Percentiles rank a stretch among this genome's conserved stretches.
Evolutionary conservation across 2,888 invertebrate genomes (phyloP).

Genomic region (Pantelozetes paolii): DNA sequence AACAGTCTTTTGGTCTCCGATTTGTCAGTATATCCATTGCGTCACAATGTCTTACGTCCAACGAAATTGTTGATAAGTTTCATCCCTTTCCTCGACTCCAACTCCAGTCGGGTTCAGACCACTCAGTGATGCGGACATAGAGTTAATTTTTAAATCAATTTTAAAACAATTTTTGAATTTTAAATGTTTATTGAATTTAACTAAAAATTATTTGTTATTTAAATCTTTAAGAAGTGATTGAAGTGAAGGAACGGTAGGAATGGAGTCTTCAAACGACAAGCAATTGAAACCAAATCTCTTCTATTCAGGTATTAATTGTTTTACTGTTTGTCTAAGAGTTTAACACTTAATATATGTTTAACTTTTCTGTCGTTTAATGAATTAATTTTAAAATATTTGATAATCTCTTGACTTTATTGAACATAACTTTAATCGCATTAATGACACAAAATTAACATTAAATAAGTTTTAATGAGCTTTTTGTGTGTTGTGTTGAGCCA

Average conservation of each 20-base stretch:
- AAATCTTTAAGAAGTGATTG: too few species aligned
- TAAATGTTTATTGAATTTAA: neutral
- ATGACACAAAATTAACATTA: slow-evolving; percentile 30
- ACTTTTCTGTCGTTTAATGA: too few species aligned
- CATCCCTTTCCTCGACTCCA: neutral
- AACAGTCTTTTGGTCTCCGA: slow-evolving; percentile 13
- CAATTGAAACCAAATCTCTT: neutral
- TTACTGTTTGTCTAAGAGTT: neutral
- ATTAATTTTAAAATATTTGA: too few species aligned
- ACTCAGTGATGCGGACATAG: neutral
- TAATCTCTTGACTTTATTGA: neutral
- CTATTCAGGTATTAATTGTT: slow-evolving; percentile 1
- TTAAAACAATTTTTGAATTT: neutral
- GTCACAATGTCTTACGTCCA: slow-evolving; percentile 24
- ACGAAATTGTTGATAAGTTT: slow-evolving; percentile 20
- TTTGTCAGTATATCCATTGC: slow-evolving; percentile 15
- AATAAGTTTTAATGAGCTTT: neutral
- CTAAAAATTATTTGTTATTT: neutral
- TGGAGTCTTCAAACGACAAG: neutral
- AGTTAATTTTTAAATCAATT: too few species aligned
- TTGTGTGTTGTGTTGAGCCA: neutral
- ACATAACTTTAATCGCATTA: slow-evolving; percentile 8
- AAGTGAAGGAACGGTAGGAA: neutral
- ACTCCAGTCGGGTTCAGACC: neutral
- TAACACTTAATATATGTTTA: too few species aligned